These are phyloP conservation scores for Protaetia brevitarsis DNA, from an alignment of 1,140 invertebrate genomes.

Conservation along the genomic window DNA sequence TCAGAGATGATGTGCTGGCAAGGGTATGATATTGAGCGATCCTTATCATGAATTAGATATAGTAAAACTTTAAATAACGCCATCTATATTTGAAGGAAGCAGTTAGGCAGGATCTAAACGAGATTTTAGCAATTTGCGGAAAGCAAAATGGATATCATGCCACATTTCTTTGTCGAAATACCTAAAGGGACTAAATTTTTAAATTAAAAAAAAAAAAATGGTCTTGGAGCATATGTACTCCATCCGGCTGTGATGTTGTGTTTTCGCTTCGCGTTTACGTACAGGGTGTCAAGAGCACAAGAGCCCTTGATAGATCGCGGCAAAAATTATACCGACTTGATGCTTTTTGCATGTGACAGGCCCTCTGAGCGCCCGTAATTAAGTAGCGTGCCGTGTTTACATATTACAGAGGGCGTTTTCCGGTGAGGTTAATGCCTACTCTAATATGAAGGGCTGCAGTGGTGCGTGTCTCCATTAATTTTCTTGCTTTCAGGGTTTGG, in stretches of 20 bases:
- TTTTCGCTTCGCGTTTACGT: not conserved
- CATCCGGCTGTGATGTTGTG: not conserved
- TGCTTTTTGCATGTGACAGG: not conserved
- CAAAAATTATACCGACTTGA: slow-evolving; percentile 13
- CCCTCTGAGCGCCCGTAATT: not conserved
- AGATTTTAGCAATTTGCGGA: too few species aligned
- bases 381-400: slow-evolving; percentile 2
- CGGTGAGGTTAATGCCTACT: too few species aligned
- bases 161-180: too few species aligned
- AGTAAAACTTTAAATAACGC: too few species aligned
- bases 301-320: slow-evolving; percentile 3
- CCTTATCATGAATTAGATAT: too few species aligned
- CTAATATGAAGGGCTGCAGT: not conserved
- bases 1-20: too few species aligned
- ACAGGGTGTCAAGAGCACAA: not conserved
- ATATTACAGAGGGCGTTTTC: not conserved
- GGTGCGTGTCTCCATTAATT: not conserved
- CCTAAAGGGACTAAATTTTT: not conserved
- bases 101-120: too few species aligned
- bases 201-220: not conserved
- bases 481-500: too few species aligned
- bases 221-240: too few species aligned
- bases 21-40: too few species aligned
- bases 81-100: too few species aligned
- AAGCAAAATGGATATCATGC: too few species aligned